Base-by-base conservation (phyloP, 2,113 vertebrate species). In the Mandrillus leucophaeus region DNA sequence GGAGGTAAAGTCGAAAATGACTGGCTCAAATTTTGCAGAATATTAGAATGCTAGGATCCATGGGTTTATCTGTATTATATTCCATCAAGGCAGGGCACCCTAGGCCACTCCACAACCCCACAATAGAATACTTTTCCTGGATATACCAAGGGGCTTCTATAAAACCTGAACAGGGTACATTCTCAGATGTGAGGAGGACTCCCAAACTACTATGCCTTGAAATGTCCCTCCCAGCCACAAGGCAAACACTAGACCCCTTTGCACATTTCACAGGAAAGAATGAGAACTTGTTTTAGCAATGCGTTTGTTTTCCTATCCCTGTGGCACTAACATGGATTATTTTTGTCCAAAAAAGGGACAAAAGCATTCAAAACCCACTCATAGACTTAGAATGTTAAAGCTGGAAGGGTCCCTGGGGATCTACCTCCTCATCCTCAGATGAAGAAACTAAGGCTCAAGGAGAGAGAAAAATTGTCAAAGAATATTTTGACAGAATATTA, bases 391-490 rank as follows among this genome's bases (percentile, higher is more conserved):
- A 80, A 48, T 57, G 52, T 75, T 75, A 72, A 79, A 75, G 11
- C 38, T 23, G 30, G 6, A 72, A 85, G 43, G 10, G 38, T 48
- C 11, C 23, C 20, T 32, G 43, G 16, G 17, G 9, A 64, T 32
- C 40, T 8, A 48, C 25, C 35, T 89, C 9, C 22, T 86, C 32
- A 66, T 89, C 8, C 38, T 95, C 55, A 83, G 27, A 43, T 45
- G 14, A 96, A 83, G 83, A 92, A 95, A 87, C 16, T 43, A 45
- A 95, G 76, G 45, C 43, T 91, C 55, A 89, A 48, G 94, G 57
- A 87, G 45, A 55, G 35, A 79, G 18, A 57, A 73, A 30, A 4
- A 80, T 66, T 87, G 11, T n/a, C 23, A 27, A 64, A 18, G 22
- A 43, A 59, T 23, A 79, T 25, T 43, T 43, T 43, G 43, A 78